Base-by-base conservation (phyloP, 2,888 invertebrate genomes). In the Pilophorus perplexus region DNA sequence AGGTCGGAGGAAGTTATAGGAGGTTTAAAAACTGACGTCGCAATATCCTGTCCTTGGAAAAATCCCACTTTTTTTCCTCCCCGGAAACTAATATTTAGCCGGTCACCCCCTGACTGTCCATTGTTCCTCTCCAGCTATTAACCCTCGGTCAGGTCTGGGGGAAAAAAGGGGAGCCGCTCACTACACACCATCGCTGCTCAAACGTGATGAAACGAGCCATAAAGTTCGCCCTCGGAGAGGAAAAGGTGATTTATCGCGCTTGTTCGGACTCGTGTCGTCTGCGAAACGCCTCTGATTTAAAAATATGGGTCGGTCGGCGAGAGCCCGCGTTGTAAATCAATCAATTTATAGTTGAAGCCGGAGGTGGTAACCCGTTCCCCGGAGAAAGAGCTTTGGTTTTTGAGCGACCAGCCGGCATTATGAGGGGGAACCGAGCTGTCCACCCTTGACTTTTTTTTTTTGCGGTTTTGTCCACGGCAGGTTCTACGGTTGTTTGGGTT, bases 251-350 rank as follows among this genome's bases (percentile, higher is more conserved):
- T 59, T 59, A 59, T 42, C 23, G 5, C 42, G 59, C 40, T 42
- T 42, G 59, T 59, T 40, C 55, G 55, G 55, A 55, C 28, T 55
- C 55, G 38, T 37, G 55, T 55, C 18, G 55, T 55, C 55, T 38
- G 55, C 18, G 55, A 38, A 16, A 18, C 42, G 40, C 59, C 59
- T 22, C 59, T 59, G 59, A 59, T 59, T 59, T 59, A 59, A 59
- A 59, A 59, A 59, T 59, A 59, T 59, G 59, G 59, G 18, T 23
- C 38, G n/a, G 16, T 27, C 40, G 16, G 55, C 20, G 16, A 22
- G 25, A 18, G 23, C 12, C 22, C 37, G 38, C 10, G 42, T 42
- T 25, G 40, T 59, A 59, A 59, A 59, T 59, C 59, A 40, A 59
- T 59, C 59, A 59, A 33, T 59, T 42, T 22, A 40, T 59, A 59